These are phyloP conservation scores for Orbicella faveolata DNA, from an alignment of 64 coral and sea anemone species.

Conservation along the genomic window DNA sequence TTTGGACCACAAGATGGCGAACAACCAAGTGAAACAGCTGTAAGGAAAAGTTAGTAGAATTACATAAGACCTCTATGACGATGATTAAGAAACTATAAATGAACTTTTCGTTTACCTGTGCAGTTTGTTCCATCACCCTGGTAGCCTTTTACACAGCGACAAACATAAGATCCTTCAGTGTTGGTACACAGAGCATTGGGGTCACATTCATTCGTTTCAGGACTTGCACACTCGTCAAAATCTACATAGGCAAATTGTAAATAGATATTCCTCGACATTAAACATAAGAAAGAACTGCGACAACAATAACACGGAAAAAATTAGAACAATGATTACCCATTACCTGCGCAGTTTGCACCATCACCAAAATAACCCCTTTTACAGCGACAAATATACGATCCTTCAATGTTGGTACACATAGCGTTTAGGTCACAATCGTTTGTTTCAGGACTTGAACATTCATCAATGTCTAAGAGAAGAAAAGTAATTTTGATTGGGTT, in stretches of 20 bases:
- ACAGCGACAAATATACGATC: conserved; percentile 49
- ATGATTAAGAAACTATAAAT: too few relatives aligned
- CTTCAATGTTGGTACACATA: conserved; percentile 40
- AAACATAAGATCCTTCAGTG: conserved; percentile 21
- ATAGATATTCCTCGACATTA: too few relatives aligned
- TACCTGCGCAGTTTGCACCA: neutral
- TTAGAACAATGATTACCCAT: too few relatives aligned
- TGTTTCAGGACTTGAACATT: too few relatives aligned
- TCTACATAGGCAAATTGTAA: neutral
- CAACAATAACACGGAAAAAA: too few relatives aligned
- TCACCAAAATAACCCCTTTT: conserved; percentile 21
- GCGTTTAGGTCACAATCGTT: neutral
- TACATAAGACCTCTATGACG: too few relatives aligned
- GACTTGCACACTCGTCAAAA: conserved; percentile 30
- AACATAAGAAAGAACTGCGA: too few relatives aligned
- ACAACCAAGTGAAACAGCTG: neutral
- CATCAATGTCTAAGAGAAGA: too few relatives aligned
- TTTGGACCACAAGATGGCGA: conserved; percentile 17
- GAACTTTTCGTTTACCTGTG: conserved; percentile 16
- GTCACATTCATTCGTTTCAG: conserved; percentile 26
- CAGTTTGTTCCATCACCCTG: conserved; percentile 47
- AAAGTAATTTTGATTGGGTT: too few relatives aligned
- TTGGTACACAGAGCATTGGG: conserved; percentile 34
- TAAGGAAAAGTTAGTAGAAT: neutral
- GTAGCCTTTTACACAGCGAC: conserved; percentile 24